A percentile compares a stretch with the other conserved stretches of the same genome.
Evolutionary conservation across 2,888 invertebrate genomes (phyloP).

Genomic region (Pyrochroa serraticornis): DNA sequence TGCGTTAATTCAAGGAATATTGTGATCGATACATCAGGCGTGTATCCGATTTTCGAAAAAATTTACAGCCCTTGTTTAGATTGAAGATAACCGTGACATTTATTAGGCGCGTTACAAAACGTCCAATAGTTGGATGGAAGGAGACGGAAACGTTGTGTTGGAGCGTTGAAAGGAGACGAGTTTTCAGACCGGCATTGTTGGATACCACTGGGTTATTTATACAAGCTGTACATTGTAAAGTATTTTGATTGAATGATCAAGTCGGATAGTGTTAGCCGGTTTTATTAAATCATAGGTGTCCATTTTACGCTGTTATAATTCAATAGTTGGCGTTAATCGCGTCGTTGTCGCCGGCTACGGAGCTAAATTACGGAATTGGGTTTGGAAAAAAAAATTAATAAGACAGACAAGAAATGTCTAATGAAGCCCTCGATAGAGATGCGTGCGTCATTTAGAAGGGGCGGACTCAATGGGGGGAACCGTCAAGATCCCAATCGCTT

Average conservation of each 20-base stretch:
- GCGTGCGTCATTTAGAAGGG: constrained; percentile 25
- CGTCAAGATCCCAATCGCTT: constrained; percentile 43
- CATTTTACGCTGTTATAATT: constrained; percentile 24
- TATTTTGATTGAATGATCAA: constrained; percentile 37
- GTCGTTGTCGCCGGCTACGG: constrained; percentile 13
- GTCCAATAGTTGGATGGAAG: constrained; percentile 29
- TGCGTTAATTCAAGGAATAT: constrained; percentile 20
- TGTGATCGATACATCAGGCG: constrained; percentile 23
- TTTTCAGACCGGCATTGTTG: background rate
- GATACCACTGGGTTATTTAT: constrained; percentile 14
- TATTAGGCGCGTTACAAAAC: constrained; percentile 37
- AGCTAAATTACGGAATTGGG: constrained; percentile 10
- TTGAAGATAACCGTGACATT: constrained; percentile 38
- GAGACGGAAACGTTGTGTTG: constrained; percentile 18
- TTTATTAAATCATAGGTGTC: constrained; percentile 38
- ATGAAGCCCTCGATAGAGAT: constrained; percentile 2
- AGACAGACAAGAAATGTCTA: background rate
- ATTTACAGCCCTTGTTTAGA: constrained; percentile 38
- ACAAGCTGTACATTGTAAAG: constrained; percentile 24
- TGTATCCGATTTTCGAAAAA: constrained; percentile 36
- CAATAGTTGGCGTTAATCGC: constrained; percentile 19
- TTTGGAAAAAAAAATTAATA: constrained; percentile 15
- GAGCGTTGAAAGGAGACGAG: constrained; percentile 9
- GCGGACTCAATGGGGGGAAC: constrained; percentile 32
- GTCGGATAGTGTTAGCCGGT: constrained; percentile 22